Conservation (phyloP, 2,888 invertebrate species). For the Lepidocyrtinus sp. region DNA sequence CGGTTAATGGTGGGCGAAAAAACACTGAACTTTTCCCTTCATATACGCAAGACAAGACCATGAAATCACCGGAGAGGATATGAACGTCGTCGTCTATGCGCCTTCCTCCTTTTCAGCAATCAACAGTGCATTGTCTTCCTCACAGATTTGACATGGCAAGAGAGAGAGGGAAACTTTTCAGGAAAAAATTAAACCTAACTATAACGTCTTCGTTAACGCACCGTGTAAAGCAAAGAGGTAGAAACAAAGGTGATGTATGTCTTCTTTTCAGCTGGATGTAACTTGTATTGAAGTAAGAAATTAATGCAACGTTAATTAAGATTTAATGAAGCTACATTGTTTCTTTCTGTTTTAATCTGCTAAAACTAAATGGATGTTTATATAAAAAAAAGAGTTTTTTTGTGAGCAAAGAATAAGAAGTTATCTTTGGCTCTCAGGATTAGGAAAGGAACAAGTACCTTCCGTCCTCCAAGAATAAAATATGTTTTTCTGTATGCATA, state of each 20-base stretch:
- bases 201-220: neutral
- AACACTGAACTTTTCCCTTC: neutral
- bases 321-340: conserved; percentile 13
- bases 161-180: neutral
- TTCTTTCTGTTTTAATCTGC: too few relatives aligned
- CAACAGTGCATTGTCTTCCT: conserved; percentile 25
- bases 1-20: too few relatives aligned
- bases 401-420: too few relatives aligned
- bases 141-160: conserved; percentile 40
- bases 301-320: neutral
- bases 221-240: neutral
- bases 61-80: neutral
- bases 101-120: conserved; percentile 29
- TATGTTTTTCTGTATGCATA: neutral
- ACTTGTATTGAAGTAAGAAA: neutral
- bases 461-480: too few relatives aligned
- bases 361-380: neutral
- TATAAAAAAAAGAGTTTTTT: neutral
- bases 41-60: conserved; percentile 1
- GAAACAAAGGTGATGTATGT: neutral
- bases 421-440: too few relatives aligned
- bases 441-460: too few relatives aligned
- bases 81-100: conserved; percentile 16
- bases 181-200: too few relatives aligned
- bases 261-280: neutral